A percentile compares a stretch with the other conserved stretches of the same genome.
Conservation (phyloP, 2,797 vertebrate genomes). For the Sitta carolinensis region DNA sequence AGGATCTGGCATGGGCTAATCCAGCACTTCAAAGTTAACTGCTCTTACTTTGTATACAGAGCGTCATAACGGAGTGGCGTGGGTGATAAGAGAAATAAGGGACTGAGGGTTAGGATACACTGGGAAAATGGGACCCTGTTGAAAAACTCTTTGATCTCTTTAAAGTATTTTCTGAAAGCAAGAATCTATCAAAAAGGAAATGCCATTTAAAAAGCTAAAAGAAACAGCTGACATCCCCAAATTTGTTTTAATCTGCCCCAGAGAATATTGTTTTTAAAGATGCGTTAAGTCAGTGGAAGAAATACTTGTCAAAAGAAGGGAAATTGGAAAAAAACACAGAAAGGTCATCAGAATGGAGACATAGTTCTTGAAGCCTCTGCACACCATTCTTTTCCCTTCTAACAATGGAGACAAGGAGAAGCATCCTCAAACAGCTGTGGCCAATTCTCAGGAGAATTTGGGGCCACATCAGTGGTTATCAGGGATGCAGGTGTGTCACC, state of each 20-base stretch:
- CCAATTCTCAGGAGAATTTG: background rate
- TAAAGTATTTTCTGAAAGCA: slow-evolving; percentile 86
- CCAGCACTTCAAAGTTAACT: slow-evolving; percentile 88
- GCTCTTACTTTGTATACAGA: slow-evolving; percentile 85
- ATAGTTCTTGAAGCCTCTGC: slow-evolving; percentile 2
- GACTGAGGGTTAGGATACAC: slow-evolving; percentile 82
- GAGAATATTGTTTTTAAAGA: slow-evolving; percentile 71
- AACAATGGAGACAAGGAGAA: background rate
- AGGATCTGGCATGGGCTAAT: slow-evolving; percentile 84
- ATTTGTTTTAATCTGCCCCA: slow-evolving; percentile 54
- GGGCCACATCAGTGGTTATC: fast-evolving
- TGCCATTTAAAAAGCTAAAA: slow-evolving; percentile 72
- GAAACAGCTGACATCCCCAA: slow-evolving; percentile 71
- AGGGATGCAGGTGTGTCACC: background rate
- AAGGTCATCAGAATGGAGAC: slow-evolving; percentile 22
- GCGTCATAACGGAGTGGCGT: slow-evolving; percentile 84
- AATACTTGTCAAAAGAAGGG: slow-evolving; percentile 30
- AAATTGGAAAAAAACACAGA: background rate
- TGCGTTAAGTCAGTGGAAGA: slow-evolving; percentile 55
- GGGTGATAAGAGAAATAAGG: slow-evolving; percentile 90
- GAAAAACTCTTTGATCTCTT: slow-evolving; percentile 85
- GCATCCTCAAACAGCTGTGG: background rate
- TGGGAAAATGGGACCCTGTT: slow-evolving; percentile 84
- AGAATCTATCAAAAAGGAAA: slow-evolving; percentile 82
- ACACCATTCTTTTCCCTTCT: background rate